Conservation (phyloP, 2,888 invertebrate genomes). For the Lochmaea crataegi region DNA sequence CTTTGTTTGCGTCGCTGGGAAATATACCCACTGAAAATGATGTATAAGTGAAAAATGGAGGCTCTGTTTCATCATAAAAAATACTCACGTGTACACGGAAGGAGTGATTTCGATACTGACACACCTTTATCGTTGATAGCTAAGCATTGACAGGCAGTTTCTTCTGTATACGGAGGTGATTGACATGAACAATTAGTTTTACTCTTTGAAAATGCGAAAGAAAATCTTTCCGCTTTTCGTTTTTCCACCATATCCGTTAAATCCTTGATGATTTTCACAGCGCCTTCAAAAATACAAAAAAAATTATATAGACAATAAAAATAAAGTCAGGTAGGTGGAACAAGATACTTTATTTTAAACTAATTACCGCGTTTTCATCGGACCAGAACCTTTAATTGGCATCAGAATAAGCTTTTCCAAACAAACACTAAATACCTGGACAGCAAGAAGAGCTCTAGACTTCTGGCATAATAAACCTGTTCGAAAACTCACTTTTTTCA, state of each 20-base stretch:
- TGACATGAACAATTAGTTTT: conserved; percentile 41
- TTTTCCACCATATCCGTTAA: conserved; percentile 57
- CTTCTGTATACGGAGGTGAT: conserved; percentile 35
- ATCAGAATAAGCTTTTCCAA: too few relatives aligned
- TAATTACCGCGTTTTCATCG: too few relatives aligned
- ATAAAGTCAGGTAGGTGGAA: too few relatives aligned
- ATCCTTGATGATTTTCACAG: conserved; percentile 57
- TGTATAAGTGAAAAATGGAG: background rate
- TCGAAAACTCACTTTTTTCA: too few relatives aligned
- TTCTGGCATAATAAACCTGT: too few relatives aligned
- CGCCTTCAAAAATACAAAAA: conserved; percentile 40
- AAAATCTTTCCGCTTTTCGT: conserved; percentile 40
- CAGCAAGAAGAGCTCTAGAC: too few relatives aligned
- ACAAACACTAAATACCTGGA: too few relatives aligned
- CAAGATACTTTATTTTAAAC: too few relatives aligned
- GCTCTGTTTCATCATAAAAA: background rate
- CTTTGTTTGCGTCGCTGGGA: background rate
- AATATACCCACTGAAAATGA: background rate
- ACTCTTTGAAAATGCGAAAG: conserved; percentile 6
- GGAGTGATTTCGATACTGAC: conserved; percentile 17
- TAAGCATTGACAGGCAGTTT: conserved; percentile 37
- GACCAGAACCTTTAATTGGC: too few relatives aligned
- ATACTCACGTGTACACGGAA: conserved; percentile 7
- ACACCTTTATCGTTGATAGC: conserved; percentile 34
- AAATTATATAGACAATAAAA: too few relatives aligned